These are phyloP conservation scores for Chalcosyrphus nemorum DNA, from an alignment of 2,888 invertebrate genomes.

Conservation along the genomic window DNA sequence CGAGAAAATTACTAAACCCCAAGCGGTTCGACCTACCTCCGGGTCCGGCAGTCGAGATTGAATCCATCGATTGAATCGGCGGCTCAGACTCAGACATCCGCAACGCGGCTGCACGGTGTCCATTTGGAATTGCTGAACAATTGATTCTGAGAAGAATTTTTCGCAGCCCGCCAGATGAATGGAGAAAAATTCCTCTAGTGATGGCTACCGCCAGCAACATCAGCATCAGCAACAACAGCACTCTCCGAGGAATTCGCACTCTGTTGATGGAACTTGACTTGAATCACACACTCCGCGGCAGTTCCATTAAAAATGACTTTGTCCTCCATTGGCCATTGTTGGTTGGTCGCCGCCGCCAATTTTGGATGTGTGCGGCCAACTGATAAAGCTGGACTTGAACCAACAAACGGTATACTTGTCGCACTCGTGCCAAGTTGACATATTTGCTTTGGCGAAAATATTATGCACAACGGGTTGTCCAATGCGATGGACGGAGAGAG, in stretches of 20 bases:
- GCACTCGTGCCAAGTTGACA: constrained; percentile 68
- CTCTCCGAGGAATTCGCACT: constrained; percentile 59
- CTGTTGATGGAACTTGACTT: constrained; percentile 32
- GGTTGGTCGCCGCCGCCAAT: constrained; percentile 15
- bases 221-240: neutral
- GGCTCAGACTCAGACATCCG: constrained; percentile 41
- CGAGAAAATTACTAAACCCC: constrained; percentile 69
- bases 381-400: constrained; percentile 4
- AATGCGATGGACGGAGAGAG: constrained; percentile 13
- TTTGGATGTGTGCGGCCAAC: constrained; percentile 27
- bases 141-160: constrained; percentile 69
- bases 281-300: no score
- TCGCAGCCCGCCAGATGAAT: constrained; percentile 50
- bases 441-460: constrained; percentile 55
- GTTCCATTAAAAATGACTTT: constrained; percentile 56
- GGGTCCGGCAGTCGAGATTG: constrained; percentile 57
- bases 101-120: constrained; percentile 26
- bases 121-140: constrained; percentile 65
- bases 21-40: constrained; percentile 61
- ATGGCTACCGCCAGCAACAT: constrained; percentile 36
- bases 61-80: constrained; percentile 54
- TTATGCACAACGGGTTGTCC: constrained; percentile 29
- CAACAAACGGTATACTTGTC: constrained; percentile 54
- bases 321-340: constrained; percentile 53
- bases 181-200: constrained; percentile 50